Evolutionary conservation across 2,888 invertebrate genomes (phyloP).

Genomic region (Nudaria mundana): DNA sequence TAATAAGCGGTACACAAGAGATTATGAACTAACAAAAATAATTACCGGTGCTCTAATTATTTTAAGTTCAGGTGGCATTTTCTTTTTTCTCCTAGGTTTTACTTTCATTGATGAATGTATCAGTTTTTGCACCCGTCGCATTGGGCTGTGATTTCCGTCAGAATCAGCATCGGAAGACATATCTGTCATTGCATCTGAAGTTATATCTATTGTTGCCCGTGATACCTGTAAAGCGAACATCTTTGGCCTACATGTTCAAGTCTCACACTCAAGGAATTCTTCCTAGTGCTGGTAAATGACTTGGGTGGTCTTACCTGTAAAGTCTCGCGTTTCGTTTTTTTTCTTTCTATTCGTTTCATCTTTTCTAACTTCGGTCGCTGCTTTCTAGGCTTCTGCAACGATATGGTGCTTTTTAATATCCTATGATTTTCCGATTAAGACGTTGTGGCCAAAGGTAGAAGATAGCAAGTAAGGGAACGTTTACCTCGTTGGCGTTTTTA

Average conservation of each 20-base stretch:
- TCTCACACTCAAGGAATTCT: too few species aligned
- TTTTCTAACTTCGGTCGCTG: slow-evolving; percentile 66
- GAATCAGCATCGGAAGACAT: slow-evolving; percentile 83
- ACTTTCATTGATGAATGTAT: slow-evolving; percentile 57
- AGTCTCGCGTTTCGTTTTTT: slow-evolving; percentile 77
- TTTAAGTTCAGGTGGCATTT: slow-evolving; percentile 78
- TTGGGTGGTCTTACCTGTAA: slow-evolving; percentile 64
- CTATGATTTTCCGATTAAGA: background rate
- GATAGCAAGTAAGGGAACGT: background rate
- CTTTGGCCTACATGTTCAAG: background rate
- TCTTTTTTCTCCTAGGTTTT: slow-evolving; percentile 71
- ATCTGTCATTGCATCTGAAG: slow-evolving; percentile 86
- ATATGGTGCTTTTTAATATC: background rate
- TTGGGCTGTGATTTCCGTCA: slow-evolving; percentile 69
- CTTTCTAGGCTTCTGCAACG: slow-evolving; percentile 60
- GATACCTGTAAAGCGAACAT: slow-evolving; percentile 64
- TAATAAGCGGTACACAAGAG: too few species aligned
- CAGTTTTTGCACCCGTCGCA: slow-evolving; percentile 67
- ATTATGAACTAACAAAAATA: too few species aligned
- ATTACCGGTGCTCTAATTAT: slow-evolving; percentile 70
- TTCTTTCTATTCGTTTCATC: slow-evolving; percentile 66
- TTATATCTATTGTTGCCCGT: slow-evolving; percentile 81
- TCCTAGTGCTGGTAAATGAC: background rate
- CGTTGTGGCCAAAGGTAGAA: too few species aligned
- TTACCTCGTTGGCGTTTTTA: slow-evolving; percentile 50